phyloP scores from a whole-genome alignment of 2,888 invertebrate genomes.

The Ormyrus rosae region DNA sequence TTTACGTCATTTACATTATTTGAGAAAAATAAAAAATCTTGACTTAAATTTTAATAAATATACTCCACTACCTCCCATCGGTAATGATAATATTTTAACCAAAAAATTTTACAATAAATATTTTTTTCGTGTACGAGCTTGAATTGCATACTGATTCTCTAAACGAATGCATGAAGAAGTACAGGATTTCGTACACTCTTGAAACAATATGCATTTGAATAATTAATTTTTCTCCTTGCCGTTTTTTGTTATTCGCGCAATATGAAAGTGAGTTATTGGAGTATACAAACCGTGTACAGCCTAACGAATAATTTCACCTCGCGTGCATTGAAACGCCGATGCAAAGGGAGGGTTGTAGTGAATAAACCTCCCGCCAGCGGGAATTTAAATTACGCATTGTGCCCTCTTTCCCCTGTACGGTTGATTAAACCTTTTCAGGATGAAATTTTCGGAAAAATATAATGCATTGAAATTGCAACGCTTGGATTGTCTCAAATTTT shows the following conservation, averaged over 20 bases:
- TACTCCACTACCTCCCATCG: too few relatives aligned
- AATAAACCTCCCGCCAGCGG: slow-evolving; percentile 48
- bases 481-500: slow-evolving; percentile 38
- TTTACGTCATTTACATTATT: too few relatives aligned
- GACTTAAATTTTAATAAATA: too few relatives aligned
- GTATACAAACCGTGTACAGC: slow-evolving; percentile 39
- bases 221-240: slow-evolving; percentile 13
- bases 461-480: slow-evolving; percentile 35
- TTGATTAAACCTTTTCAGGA: slow-evolving; percentile 57
- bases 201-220: background rate
- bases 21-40: too few relatives aligned
- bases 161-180: too few relatives aligned
- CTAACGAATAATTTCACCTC: slow-evolving; percentile 52
- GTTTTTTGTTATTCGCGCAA: slow-evolving; percentile 35
- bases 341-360: slow-evolving; percentile 23
- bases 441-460: slow-evolving; percentile 38
- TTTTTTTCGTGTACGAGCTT: too few relatives aligned
- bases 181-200: too few relatives aligned
- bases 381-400: slow-evolving; percentile 55
- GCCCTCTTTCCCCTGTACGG: slow-evolving; percentile 41
- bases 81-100: too few relatives aligned
- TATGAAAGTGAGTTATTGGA: slow-evolving; percentile 43
- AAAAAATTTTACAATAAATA: too few relatives aligned
- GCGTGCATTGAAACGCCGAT: slow-evolving; percentile 48
- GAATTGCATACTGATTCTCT: too few relatives aligned